A percentile compares a stretch with the other conserved stretches of the same genome.
These are phyloP conservation scores for Cossypha heuglini DNA, from an alignment of 2,797 vertebrate genomes.

Conservation along the genomic window DNA sequence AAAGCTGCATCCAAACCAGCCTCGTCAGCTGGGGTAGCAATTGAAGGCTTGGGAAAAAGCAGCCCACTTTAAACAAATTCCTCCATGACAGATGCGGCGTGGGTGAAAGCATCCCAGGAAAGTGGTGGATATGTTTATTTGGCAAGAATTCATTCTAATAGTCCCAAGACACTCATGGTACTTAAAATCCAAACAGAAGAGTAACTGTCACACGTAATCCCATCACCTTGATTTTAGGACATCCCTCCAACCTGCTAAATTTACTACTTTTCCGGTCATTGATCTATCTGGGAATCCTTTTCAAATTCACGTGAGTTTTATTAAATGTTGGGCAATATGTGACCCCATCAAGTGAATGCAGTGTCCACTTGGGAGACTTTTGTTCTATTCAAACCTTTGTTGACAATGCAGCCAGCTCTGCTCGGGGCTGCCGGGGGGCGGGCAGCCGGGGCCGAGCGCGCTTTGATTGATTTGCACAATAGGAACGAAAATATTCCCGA, in stretches of 20 bases:
- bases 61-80: neutral
- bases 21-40: neutral
- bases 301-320: conserved; percentile 49
- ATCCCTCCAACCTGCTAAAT: neutral
- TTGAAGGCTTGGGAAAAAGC: neutral
- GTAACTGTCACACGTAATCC: neutral
- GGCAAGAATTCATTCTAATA: neutral
- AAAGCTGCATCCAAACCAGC: neutral
- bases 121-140: neutral
- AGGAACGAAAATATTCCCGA: conserved; percentile 55
- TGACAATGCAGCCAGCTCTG: conserved; percentile 7
- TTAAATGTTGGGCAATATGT: conserved; percentile 46
- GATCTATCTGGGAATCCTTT: conserved; percentile 3
- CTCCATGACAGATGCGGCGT: neutral
- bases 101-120: neutral
- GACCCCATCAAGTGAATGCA: conserved; percentile 37
- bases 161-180: neutral
- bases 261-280: neutral
- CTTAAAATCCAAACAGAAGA: neutral
- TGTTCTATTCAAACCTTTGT: conserved; percentile 47
- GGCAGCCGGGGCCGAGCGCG: neutral
- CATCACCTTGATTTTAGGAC: neutral
- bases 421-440: neutral
- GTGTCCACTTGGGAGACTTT: conserved; percentile 51
- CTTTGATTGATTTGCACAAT: conserved; percentile 65